Evolutionary conservation across 1,140 invertebrate genomes (phyloP).

Genomic region (Psix sp.): DNA sequence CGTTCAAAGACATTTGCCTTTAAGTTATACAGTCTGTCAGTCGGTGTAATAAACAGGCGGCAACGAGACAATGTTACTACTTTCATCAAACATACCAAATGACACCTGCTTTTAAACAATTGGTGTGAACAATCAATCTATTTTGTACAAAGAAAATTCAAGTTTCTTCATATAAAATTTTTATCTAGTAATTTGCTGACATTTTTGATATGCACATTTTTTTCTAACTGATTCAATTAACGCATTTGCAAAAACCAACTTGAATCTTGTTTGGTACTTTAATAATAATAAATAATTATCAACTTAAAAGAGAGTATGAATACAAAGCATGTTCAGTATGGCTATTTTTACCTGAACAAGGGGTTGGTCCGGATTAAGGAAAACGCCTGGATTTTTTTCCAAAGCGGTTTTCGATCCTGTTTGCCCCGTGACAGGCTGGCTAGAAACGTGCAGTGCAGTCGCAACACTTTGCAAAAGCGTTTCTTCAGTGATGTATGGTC

Average conservation of each 20-base stretch:
- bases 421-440: conserved; percentile 93
- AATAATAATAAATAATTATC: too few relatives aligned
- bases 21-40: conserved; percentile 5
- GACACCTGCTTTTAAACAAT: conserved; percentile 10
- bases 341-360: conserved; percentile 84
- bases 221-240: too few relatives aligned
- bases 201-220: too few relatives aligned
- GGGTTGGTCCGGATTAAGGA: conserved; percentile 97
- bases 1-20: neutral
- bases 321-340: conserved; percentile 3
- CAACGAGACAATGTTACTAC: conserved; percentile 2
- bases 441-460: conserved; percentile 89
- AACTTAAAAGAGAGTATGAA: neutral
- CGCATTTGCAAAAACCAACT: too few relatives aligned
- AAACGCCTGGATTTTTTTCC: conserved; percentile 95
- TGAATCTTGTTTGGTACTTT: too few relatives aligned
- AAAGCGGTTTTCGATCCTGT: conserved; percentile 88
- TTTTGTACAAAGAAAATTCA: neutral
- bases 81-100: conserved; percentile 7
- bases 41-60: conserved; percentile 8
- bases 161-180: neutral
- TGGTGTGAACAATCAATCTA: too few relatives aligned
- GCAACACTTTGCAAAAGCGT: conserved; percentile 94
- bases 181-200: too few relatives aligned
- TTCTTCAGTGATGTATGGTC: conserved; percentile 93